These are phyloP conservation scores for Ochotona princeps DNA, from an alignment of 2,113 vertebrate genomes.

Conservation along the genomic window DNA sequence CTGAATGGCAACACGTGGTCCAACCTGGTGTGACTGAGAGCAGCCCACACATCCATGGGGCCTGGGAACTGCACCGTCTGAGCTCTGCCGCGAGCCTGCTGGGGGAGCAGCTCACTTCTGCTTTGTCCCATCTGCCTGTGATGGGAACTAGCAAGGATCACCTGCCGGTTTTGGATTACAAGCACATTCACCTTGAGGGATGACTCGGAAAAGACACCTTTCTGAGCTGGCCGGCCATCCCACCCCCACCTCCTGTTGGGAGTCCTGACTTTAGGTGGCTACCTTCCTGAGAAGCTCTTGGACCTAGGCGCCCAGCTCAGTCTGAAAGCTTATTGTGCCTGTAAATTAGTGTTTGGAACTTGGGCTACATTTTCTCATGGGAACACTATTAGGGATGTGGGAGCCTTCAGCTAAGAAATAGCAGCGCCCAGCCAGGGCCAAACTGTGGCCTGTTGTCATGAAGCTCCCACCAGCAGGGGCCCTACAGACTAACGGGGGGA, in stretches of 20 bases:
- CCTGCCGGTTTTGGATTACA: background rate
- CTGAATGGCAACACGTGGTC: background rate
- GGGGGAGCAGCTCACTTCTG: rapidly evolving
- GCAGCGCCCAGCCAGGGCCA: background rate
- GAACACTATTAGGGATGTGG: background rate
- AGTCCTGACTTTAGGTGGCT: background rate
- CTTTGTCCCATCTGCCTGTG: rapidly evolving
- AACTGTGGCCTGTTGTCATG: rapidly evolving
- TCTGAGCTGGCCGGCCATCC: background rate
- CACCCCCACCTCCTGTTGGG: background rate
- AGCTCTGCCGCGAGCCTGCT: rapidly evolving
- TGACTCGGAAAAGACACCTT: background rate
- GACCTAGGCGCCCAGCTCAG: background rate
- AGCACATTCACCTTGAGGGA: background rate
- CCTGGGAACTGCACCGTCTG: rapidly evolving
- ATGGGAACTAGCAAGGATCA: too few species aligned
- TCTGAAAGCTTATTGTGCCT: background rate
- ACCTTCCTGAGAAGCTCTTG: background rate
- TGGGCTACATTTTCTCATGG: background rate
- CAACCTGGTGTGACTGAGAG: rapidly evolving
- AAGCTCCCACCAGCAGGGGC: background rate
- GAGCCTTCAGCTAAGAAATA: background rate
- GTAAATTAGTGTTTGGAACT: background rate
- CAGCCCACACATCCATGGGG: rapidly evolving
- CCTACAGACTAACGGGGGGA: background rate